Base-by-base conservation (phyloP, 2,113 vertebrate species). In the Phalacrocorax brasilianus region DNA sequence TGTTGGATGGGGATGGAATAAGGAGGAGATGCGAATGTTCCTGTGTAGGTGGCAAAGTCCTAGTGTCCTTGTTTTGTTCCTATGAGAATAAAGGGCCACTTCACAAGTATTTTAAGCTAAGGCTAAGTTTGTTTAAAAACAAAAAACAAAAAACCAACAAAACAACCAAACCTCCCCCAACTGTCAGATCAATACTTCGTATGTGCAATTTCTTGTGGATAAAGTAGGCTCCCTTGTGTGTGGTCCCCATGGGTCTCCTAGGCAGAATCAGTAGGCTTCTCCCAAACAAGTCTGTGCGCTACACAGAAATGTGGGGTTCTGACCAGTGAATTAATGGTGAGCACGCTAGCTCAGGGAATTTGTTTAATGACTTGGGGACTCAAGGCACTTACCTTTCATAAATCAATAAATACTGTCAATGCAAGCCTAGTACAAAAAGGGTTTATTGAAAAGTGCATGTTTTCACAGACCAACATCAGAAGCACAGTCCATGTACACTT, bases 361-460 rank as follows among this genome's bases (percentile, higher is more conserved):
- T 27, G 16, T 45, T 38, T 28, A 55, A 59, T 49, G 52, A 56
- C 61, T 35, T 9, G 38, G 40, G 12, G 40, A 67, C 50, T 55
- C 15, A 52, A 83, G 68, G 38, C 22, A 50, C 63, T 85, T 71
- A 3, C n/a, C 42, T 59, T 84, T 47, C 52, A 14, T 47, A 59
- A 40, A 72, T 62, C 40, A 68, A 50, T 74, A 55, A 74, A 59
- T 42, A 8, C 17, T 23, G 52, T 56, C 71, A 49, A 0, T 40
- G 28, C 24, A 12, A 87, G 26, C 80, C 62, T 76, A 38, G 86
- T 98, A 97, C 53, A 98, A 98, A 98, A 98, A 80, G n/a, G 74
- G 67, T 96, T 98, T 98, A 98, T 98, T 98, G 96, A 98, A 98
- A 98, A 98, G 96, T 98, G 97, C 97, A 83, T 96, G 73, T 92